These are phyloP conservation scores for Myiotriccus ornatus DNA, from an alignment of 2,797 vertebrate species.

Conservation along the genomic window DNA sequence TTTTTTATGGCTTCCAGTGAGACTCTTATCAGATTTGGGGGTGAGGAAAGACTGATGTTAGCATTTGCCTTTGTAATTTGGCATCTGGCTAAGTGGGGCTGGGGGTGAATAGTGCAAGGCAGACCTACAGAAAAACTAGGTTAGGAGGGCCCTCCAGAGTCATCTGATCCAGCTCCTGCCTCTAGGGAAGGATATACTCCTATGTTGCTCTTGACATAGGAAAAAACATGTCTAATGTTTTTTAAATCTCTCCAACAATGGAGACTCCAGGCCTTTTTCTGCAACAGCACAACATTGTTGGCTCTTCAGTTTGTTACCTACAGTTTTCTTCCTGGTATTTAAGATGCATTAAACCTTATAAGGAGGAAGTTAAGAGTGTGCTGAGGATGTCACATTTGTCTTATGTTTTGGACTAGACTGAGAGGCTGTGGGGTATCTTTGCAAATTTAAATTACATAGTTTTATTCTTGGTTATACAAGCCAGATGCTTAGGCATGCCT, in stretches of 20 bases:
- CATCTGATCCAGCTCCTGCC: background rate
- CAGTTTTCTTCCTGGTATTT: background rate
- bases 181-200: background rate
- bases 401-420: background rate
- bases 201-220: background rate
- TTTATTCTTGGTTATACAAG: slow-evolving; percentile 21
- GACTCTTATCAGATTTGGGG: background rate
- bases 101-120: background rate
- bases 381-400: background rate
- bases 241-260: background rate
- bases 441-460: background rate
- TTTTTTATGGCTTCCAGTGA: background rate
- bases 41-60: background rate
- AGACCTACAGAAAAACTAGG: background rate
- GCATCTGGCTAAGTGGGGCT: background rate
- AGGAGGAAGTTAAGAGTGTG: background rate
- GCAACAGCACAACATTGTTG: background rate
- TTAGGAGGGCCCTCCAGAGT: background rate
- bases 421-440: background rate
- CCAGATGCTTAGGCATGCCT: background rate
- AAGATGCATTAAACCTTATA: background rate
- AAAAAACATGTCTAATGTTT: background rate
- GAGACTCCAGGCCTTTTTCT: background rate
- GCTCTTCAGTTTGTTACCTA: background rate
- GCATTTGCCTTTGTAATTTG: background rate